A percentile compares a stretch with the other conserved stretches of the same genome.
These are phyloP conservation scores for Drosophila bunnanda DNA, from an alignment of 2,888 invertebrate species.

Conservation along the genomic window DNA sequence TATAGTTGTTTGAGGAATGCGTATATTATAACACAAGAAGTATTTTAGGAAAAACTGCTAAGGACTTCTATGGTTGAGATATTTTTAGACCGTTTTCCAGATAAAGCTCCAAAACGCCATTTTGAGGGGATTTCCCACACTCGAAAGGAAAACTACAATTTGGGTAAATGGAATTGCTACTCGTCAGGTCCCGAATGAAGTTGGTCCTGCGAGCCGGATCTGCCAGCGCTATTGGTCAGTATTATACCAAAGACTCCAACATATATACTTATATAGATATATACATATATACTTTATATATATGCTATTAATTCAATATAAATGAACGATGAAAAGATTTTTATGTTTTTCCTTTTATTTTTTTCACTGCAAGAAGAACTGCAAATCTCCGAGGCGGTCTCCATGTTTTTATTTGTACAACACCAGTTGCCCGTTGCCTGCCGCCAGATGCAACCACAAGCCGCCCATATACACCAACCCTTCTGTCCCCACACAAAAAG, in stretches of 20 bases:
- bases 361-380: not conserved
- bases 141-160: not conserved
- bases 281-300: too few species aligned
- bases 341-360: not conserved
- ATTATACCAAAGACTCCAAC: not conserved
- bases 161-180: not conserved
- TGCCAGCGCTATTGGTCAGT: too few species aligned
- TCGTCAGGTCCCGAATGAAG: not conserved
- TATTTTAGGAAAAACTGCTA: not conserved
- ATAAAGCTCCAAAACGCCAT: not conserved
- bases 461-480: not conserved
- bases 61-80: not conserved
- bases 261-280: not conserved
- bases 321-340: not conserved
- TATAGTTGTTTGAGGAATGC: not conserved
- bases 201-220: not conserved
- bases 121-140: not conserved
- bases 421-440: slow-evolving; percentile 16
- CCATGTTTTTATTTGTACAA: slow-evolving; percentile 27
- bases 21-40: not conserved
- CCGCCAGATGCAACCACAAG: slow-evolving; percentile 14
- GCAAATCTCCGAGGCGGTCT: not conserved
- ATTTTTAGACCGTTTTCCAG: too few species aligned
- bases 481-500: slow-evolving; percentile 22
- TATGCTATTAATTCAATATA: not conserved